Percentiles rank a stretch among this genome's conserved stretches.
Conservation (phyloP, 2,113 vertebrate genomes). For the Vulpes ferrilata region DNA sequence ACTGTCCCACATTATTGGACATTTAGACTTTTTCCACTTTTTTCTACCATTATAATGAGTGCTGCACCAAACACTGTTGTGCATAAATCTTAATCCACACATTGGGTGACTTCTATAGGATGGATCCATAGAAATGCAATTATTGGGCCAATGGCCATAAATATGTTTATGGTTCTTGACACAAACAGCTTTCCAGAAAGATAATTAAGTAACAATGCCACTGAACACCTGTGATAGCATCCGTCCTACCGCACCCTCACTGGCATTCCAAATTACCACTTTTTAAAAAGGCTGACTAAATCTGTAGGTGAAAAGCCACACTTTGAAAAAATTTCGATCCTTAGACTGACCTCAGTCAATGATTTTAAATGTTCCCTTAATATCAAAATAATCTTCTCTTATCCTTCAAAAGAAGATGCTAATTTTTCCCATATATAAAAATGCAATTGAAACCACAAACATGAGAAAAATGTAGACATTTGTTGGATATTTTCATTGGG, state of each 20-base stretch:
- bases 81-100: neutral
- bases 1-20: neutral
- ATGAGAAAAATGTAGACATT: slow-evolving; percentile 45
- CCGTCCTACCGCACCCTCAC: neutral
- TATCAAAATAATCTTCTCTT: slow-evolving; percentile 61
- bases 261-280: neutral
- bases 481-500: slow-evolving; percentile 46
- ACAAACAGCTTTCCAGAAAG: slow-evolving; percentile 38
- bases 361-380: slow-evolving; percentile 1
- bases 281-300: neutral
- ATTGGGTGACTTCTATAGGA: neutral
- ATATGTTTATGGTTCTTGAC: slow-evolving; percentile 1
- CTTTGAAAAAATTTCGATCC: neutral
- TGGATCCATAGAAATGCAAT: neutral
- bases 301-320: neutral
- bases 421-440: slow-evolving; percentile 39
- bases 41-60: neutral
- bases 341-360: neutral
- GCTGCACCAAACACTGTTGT: neutral
- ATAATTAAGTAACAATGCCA: neutral
- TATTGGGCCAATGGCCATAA: neutral
- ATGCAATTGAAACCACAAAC: slow-evolving; percentile 44
- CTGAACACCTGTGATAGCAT: neutral
- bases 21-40: neutral
- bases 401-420: slow-evolving; percentile 44